phyloP scores from a whole-genome alignment of 1,140 invertebrate genomes.

The Melanaphis sacchari region DNA sequence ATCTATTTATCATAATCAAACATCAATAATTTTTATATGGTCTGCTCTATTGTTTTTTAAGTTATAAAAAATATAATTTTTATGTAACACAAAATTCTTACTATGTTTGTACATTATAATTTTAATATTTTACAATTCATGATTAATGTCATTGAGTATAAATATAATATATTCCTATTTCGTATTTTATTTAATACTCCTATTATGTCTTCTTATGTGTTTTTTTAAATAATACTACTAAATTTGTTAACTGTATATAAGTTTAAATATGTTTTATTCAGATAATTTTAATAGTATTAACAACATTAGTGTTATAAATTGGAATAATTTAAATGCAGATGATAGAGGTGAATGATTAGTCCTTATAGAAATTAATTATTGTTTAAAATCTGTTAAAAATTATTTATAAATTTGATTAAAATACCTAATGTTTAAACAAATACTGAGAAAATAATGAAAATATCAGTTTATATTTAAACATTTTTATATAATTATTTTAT shows the following conservation, averaged over 20 bases:
- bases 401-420: neutral
- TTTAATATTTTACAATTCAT: neutral
- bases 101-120: neutral
- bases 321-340: neutral
- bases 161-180: neutral
- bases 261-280: neutral
- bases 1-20: neutral
- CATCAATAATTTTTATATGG: neutral
- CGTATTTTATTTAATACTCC: neutral
- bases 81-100: neutral
- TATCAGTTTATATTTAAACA: neutral
- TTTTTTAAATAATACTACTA: neutral
- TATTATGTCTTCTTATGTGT: neutral
- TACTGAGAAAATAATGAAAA: neutral
- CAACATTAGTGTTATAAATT: neutral
- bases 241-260: neutral
- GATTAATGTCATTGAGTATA: neutral
- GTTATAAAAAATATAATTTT: neutral
- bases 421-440: neutral
- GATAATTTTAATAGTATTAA: slow-evolving; percentile 8
- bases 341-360: neutral
- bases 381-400: neutral
- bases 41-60: neutral
- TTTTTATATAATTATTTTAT: neutral
- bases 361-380: neutral